Base-by-base conservation (phyloP, 2,797 vertebrate genomes). In the Knipowitschia caucasica region DNA sequence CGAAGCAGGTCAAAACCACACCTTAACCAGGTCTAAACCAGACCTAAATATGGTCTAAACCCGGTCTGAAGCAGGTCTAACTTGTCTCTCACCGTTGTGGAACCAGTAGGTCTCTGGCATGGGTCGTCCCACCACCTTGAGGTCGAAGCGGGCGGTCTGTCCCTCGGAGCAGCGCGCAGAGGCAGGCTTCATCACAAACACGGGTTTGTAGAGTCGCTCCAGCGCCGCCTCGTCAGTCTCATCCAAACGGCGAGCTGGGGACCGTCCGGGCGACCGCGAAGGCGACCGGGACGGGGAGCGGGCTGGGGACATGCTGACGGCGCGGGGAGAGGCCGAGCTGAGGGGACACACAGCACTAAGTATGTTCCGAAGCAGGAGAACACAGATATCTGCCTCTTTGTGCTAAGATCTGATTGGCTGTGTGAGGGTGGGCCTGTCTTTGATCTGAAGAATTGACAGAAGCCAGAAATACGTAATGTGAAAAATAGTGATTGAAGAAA, bases 31-130 rank as follows among this genome's bases (percentile, higher is more conserved):
- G 38, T 9, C 10, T 20, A 39, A 39, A 18, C 6, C 18, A 20
- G 18, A 11, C 18, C 17, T 18, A 18, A 20, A 12, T 12, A 11
- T 12, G 31, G 31, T 14, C 31, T 15, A 35, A n/a, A 4, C 4
- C 38, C 10, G 38, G 39, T 42, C 40, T 24, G 25, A 24, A n/a
- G 21, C 21, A n/a, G 20, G 42, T n/a, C 40, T 26, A 23, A 14
- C 20, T 5, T 46, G 9, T 20, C 8, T 29, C 79, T 82, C 72
- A 98, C 97, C 97, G 5, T 95, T 92, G 72, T 95, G 95, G 86
- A 99, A 99, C 97, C 97, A 99, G 72, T 92, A 94, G 0, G 95
- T 99, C 63, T 99, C 97, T 0, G 97, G 97, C 95, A 98, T 98
- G 7, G 97, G 97, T 79, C 96, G 93, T 59, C 97, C 97, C 27